Evolutionary conservation across 1,140 invertebrate genomes (phyloP), one percentile per base, ranked within the genome.

Genomic region (Oedothorax gibbosus): DNA sequence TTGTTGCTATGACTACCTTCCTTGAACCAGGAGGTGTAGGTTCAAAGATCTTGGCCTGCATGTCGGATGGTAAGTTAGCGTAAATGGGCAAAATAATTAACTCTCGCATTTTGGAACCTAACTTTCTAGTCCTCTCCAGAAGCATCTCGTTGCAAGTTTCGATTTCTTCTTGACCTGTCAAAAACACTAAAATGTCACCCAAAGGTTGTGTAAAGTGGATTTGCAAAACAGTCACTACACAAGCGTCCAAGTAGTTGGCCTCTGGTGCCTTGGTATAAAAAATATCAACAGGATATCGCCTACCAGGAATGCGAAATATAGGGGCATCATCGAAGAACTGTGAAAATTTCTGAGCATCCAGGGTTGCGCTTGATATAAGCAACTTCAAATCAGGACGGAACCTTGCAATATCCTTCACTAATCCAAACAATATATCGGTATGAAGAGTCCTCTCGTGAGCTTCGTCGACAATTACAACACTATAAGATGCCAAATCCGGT

Each of bases 191-290:
- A 89, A 99, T 94, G 91, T 99, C 99, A 2, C 99, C 98, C 15
- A 95, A 89, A 2, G 97, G 95, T 90, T 99, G 98, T 0, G 96
- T 97, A 60, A 92, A 92, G 91, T 99, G 99, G 88, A 99, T 99
- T 91, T 99, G 99, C 82, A 99, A 90, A 64, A 99, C 94, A 5
- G 97, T 98, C 0, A 99, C 96, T 1, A 99, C 97, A 90, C 96
- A 96, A 0, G 98, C 98, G 91, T 99, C 98, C 71, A 99, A 94
- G 89, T 99, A 99, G 92, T 99, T 98, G 20, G 98, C 97, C 91
- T 99, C 98, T 0, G 98, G 98, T 2, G 98, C 97, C 92, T 99
- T 98, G 7, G 99, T 99, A 89, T 99, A 99, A 90, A 97, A 99
- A 88, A 99, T 98, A 90, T 99, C 97, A 0, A 99, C 94, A 14